A percentile compares a stretch with the other conserved stretches of the same genome.
Conservation (phyloP, 2,797 vertebrate genomes). For the Poecilia wingei region DNA sequence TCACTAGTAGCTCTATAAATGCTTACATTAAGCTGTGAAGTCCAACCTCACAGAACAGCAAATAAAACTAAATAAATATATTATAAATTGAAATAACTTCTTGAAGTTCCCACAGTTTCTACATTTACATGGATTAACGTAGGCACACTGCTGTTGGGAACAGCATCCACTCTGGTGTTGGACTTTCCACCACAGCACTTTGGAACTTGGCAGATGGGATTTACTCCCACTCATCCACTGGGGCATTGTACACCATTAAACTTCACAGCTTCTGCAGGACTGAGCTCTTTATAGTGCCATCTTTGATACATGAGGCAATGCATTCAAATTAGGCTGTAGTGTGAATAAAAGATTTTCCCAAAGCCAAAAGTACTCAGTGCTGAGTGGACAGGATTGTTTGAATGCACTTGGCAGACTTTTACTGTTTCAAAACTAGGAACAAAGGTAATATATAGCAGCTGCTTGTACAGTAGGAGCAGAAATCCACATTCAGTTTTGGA, state of each 20-base stretch:
- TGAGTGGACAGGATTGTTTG: conserved; percentile 7
- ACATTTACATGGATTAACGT: neutral
- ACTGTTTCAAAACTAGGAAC: neutral
- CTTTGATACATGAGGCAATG: conserved; percentile 20
- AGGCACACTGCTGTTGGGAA: neutral
- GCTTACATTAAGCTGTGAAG: neutral
- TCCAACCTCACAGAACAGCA: neutral
- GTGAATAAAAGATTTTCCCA: conserved; percentile 23
- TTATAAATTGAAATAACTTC: neutral
- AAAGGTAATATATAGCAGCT: neutral
- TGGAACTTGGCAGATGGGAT: conserved; percentile 16
- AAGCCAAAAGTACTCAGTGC: conserved; percentile 10
- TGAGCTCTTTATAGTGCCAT: conserved; percentile 7
- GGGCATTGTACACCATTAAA: conserved; percentile 26
- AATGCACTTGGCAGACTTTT: neutral
- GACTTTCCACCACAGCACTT: conserved; percentile 13
- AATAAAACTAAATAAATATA: neutral
- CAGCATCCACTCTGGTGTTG: conserved; percentile 7
- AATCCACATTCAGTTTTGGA: neutral
- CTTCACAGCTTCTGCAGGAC: conserved; percentile 16
- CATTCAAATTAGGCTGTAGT: conserved; percentile 10
- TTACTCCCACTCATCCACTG: conserved; percentile 8
- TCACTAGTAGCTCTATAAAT: neutral
- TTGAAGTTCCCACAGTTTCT: neutral
- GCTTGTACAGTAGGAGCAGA: neutral